Evolutionary conservation across 2,888 invertebrate species (phyloP).

Genomic region (Acanthopleura granulata): DNA sequence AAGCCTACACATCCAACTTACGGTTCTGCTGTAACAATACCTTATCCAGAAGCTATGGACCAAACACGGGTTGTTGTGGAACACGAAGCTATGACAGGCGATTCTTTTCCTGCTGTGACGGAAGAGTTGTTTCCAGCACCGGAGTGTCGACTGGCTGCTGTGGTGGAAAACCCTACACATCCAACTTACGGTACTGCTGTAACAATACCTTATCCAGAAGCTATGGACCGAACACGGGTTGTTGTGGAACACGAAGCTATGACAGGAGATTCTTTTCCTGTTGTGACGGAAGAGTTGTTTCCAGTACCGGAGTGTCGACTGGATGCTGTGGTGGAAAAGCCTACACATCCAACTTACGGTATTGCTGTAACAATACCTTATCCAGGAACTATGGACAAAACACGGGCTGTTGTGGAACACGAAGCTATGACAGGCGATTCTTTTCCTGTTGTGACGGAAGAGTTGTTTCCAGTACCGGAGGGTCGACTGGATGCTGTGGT

Average conservation of each 20-base stretch:
- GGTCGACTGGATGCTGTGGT: neutral
- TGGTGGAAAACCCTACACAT: slow-evolving; percentile 14
- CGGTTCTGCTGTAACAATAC: neutral
- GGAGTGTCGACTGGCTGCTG: neutral
- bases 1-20: neutral
- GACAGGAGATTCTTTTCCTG: neutral
- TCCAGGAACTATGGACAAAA: neutral
- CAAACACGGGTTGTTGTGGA: slow-evolving; percentile 1
- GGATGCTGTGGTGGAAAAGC: slow-evolving; percentile 8
- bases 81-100: neutral
- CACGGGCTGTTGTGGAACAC: slow-evolving; percentile 15
- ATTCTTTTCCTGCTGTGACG: slow-evolving; percentile 2
- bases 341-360: neutral
- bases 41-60: neutral
- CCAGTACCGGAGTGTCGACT: neutral
- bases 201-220: neutral
- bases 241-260: slow-evolving; percentile 1
- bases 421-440: neutral
- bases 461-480: neutral
- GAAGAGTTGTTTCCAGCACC: neutral
- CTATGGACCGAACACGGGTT: neutral
- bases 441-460: neutral
- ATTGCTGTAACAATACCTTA: neutral
- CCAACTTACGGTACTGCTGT: neutral
- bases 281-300: slow-evolving; percentile 10